Evolutionary conservation across 2,113 vertebrate genomes (phyloP).

Genomic region (Platichthys flesus): DNA sequence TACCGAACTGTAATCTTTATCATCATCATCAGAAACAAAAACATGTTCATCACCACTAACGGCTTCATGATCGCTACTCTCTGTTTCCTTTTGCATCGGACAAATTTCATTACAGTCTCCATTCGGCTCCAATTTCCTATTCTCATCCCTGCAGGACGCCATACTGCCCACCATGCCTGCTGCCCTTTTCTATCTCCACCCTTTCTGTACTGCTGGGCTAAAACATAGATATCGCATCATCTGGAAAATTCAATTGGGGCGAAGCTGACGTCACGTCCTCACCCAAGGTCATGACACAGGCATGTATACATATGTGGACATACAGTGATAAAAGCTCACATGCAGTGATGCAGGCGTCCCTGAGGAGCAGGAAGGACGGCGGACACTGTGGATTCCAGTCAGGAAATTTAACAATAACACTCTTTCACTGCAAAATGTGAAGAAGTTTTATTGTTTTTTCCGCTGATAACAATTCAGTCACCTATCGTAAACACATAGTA

Average conservation of each 20-base stretch:
- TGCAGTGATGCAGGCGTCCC: slow-evolving; percentile 8
- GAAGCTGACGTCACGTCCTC: slow-evolving; percentile 49
- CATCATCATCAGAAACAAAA: slow-evolving; percentile 19
- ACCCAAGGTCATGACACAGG: slow-evolving; percentile 42
- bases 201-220: background rate
- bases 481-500: background rate
- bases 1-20: slow-evolving; percentile 15
- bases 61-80: background rate
- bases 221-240: slow-evolving; percentile 33
- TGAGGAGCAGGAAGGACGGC: background rate
- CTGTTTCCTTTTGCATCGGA: background rate
- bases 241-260: slow-evolving; percentile 52
- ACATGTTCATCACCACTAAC: background rate
- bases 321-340: background rate
- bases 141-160: slow-evolving; percentile 16
- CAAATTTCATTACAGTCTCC: slow-evolving; percentile 13
- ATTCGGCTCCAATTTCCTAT: slow-evolving; percentile 26
- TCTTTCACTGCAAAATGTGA: background rate
- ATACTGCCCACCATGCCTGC: background rate
- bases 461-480: background rate
- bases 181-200: background rate
- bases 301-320: background rate
- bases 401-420: slow-evolving; percentile 4
- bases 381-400: background rate
- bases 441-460: background rate